Percentiles rank a stretch among this genome's conserved stretches.
Evolutionary conservation across 2,797 vertebrate species (phyloP).

Genomic region (Discoglossus pictus): DNA sequence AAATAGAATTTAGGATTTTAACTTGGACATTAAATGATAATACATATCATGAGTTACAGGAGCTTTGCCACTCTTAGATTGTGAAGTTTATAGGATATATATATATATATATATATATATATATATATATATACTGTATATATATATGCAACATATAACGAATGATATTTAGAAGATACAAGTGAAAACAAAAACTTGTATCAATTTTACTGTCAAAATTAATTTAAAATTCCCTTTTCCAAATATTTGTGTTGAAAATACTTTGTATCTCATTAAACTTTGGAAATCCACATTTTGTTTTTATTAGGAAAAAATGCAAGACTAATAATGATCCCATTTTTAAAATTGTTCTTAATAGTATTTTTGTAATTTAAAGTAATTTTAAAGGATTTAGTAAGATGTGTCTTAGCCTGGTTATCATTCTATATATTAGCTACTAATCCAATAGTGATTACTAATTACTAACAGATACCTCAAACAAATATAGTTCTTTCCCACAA

Average conservation of each 20-base stretch:
- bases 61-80: too few species aligned
- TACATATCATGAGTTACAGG: too few species aligned
- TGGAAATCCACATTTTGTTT: slow-evolving; percentile 17
- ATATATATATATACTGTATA: too few species aligned
- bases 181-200: too few species aligned
- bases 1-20: too few species aligned
- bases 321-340: slow-evolving; percentile 27
- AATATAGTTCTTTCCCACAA: slow-evolving; percentile 3
- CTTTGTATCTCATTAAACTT: neutral
- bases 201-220: too few species aligned
- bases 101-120: too few species aligned
- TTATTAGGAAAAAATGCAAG: slow-evolving; percentile 25
- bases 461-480: slow-evolving; percentile 38
- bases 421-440: slow-evolving; percentile 46
- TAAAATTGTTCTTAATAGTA: slow-evolving; percentile 45
- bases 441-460: slow-evolving; percentile 47
- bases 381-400: slow-evolving; percentile 23
- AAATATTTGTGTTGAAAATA: neutral
- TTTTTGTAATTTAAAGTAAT: slow-evolving; percentile 48
- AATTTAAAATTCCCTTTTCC: neutral
- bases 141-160: too few species aligned
- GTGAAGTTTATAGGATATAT: too few species aligned
- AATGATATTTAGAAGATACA: too few species aligned
- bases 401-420: slow-evolving; percentile 42
- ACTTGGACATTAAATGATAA: too few species aligned